These are phyloP conservation scores for Okapia johnstoni DNA, from an alignment of 2,113 vertebrate species.

Conservation along the genomic window DNA sequence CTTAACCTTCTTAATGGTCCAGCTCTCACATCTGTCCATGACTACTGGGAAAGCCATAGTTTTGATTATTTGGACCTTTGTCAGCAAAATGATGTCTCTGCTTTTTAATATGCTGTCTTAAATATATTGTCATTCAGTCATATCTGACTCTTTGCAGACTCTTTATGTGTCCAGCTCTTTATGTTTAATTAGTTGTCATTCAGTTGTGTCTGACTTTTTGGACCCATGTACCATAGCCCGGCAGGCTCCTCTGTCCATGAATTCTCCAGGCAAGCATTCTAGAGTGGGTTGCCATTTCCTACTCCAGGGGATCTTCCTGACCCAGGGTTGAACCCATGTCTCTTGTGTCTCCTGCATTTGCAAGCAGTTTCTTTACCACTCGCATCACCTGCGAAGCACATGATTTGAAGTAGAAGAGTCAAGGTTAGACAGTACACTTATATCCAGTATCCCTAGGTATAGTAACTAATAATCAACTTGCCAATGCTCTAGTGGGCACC, in stretches of 20 bases:
- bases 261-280: background rate
- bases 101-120: background rate
- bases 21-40: background rate
- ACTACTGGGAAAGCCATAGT: background rate
- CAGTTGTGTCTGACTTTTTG: background rate
- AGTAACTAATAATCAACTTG: background rate
- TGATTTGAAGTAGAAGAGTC: background rate
- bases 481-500: background rate
- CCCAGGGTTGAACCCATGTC: background rate
- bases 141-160: background rate
- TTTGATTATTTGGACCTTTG: background rate
- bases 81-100: background rate
- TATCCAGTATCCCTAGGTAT: too few species aligned
- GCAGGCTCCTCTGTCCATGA: background rate
- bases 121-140: background rate
- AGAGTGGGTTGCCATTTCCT: background rate
- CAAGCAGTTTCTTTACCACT: background rate
- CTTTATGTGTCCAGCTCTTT: background rate
- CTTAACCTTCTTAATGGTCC: background rate
- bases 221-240: fast-evolving
- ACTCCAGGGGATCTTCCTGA: background rate
- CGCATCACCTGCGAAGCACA: background rate
- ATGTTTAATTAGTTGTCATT: background rate
- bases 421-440: background rate
- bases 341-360: background rate